Evolutionary conservation across 2,113 vertebrate genomes (phyloP).

Genomic region (Cyrtonyx montezumae): DNA sequence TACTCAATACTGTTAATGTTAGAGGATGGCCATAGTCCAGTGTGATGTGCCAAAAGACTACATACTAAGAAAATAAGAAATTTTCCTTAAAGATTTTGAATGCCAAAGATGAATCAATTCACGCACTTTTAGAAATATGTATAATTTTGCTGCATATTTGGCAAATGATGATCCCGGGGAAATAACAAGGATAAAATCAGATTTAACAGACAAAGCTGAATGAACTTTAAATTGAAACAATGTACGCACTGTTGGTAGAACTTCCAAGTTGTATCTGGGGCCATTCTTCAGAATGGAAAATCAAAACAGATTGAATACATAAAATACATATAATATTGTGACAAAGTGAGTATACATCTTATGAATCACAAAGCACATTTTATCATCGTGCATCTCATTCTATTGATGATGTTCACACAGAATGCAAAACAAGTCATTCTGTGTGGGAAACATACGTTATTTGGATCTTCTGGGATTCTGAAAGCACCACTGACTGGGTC

Average conservation of each 20-base stretch:
- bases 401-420: neutral
- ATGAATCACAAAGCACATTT: neutral
- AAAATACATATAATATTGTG: neutral
- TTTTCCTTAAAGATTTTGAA: neutral
- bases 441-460: neutral
- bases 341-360: neutral
- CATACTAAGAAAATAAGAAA: slow-evolving; percentile 23
- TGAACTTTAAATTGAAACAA: neutral
- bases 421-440: neutral
- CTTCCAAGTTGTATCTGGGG: neutral
- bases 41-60: slow-evolving; percentile 24
- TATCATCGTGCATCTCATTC: neutral
- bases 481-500: neutral
- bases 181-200: neutral
- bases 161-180: neutral
- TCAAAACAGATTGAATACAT: neutral
- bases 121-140: slow-evolving; percentile 36
- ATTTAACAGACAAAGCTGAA: slow-evolving; percentile 1
- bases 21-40: neutral
- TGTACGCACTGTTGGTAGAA: neutral
- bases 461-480: neutral
- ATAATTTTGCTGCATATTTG: neutral
- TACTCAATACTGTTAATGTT: neutral
- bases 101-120: slow-evolving; percentile 46
- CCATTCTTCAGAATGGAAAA: neutral